Evolutionary conservation across 23 tunicate species (phyloP).

Genomic region (Clavelina lepadiformis): DNA sequence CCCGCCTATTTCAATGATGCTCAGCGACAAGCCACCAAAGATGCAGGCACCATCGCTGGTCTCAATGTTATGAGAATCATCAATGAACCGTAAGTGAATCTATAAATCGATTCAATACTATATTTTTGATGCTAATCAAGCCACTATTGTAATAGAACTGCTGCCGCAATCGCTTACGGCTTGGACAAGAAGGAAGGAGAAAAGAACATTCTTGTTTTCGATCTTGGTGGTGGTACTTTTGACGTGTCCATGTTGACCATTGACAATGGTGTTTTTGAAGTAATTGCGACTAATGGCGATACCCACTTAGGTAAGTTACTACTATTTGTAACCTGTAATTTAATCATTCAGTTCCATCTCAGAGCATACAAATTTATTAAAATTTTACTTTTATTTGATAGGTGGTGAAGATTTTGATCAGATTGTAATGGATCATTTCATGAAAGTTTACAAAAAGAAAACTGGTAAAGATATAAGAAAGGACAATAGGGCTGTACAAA

Average conservation of each 20-base stretch:
- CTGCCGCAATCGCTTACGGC: conserved; percentile 96
- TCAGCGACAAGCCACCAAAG: conserved; percentile 97
- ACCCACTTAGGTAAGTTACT: conserved; percentile 93
- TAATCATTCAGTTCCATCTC: background rate
- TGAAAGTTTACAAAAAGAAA: conserved; percentile 95
- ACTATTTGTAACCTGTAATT: no score
- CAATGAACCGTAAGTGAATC: conserved; percentile 87
- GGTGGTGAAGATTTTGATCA: conserved; percentile 99
- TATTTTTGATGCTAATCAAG: background rate
- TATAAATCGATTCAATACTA: background rate
- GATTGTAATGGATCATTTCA: conserved; percentile 88
- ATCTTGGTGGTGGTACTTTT: conserved; percentile 98
- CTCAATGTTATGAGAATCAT: conserved; percentile 91
- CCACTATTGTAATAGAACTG: conserved; percentile 80
- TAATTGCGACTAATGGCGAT: conserved; percentile 93
- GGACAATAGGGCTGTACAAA: conserved; percentile 90
- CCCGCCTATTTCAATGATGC: conserved; percentile 99
- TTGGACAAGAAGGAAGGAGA: conserved; percentile 92
- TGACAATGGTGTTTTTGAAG: conserved; percentile 97
- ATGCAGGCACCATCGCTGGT: conserved; percentile 95
- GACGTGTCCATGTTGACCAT: conserved; percentile 95
- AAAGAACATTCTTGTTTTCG: conserved; percentile 96
- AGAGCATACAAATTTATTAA: background rate
- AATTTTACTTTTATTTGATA: no score
- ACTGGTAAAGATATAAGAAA: conserved; percentile 84